Evolutionary conservation across 2,888 invertebrate species (phyloP).

Genomic region (Dendrolimus pini): DNA sequence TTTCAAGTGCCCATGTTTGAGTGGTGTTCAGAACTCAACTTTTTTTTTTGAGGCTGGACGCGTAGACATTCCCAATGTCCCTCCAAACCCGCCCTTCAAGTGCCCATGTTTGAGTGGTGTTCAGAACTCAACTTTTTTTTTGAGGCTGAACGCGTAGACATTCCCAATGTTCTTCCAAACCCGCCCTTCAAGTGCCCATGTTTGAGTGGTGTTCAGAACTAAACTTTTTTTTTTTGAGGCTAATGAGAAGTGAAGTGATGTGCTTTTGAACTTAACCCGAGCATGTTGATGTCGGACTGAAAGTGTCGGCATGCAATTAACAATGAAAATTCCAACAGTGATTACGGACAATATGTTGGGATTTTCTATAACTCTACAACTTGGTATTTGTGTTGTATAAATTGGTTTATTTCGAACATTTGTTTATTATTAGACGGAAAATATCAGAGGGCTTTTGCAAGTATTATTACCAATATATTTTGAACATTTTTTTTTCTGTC

Average conservation of each 20-base stretch:
- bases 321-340: constrained; percentile 7
- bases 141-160: no score
- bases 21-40: no score
- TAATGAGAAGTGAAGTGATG: constrained; percentile 25
- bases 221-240: constrained; percentile 17
- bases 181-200: constrained; percentile 13
- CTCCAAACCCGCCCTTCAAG: no score
- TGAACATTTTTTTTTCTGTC: background rate
- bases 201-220: constrained; percentile 13
- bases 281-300: constrained; percentile 11
- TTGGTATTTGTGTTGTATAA: background rate
- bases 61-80: constrained; percentile 11
- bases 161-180: constrained; percentile 16
- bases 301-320: constrained; percentile 13
- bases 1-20: no score
- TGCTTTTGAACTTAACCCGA: constrained; percentile 36
- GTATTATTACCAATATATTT: no score
- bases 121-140: no score
- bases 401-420: background rate
- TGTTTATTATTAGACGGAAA: background rate
- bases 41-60: no score
- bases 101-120: no score
- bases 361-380: constrained; percentile 3
- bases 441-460: background rate
- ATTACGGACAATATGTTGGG: constrained; percentile 6